These are phyloP conservation scores for Elachura formosa DNA, from an alignment of 2,113 vertebrate genomes.

Conservation along the genomic window DNA sequence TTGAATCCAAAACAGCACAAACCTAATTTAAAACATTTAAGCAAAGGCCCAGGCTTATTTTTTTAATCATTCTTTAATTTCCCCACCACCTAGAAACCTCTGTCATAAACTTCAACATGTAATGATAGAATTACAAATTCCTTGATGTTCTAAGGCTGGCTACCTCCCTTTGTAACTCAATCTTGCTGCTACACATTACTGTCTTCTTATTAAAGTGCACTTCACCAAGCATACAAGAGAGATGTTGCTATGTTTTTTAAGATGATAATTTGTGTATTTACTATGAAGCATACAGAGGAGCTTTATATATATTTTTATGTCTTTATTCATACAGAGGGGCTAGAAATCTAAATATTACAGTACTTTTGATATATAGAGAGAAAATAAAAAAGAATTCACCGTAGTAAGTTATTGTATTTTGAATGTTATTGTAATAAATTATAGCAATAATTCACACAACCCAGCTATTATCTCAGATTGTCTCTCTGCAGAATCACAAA, in stretches of 20 bases:
- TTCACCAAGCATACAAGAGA: not conserved
- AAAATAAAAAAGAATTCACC: not conserved
- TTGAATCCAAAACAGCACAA: not conserved
- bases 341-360: not conserved
- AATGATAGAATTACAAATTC: not conserved
- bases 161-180: not conserved
- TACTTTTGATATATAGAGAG: not conserved
- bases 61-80: not conserved
- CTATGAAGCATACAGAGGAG: not conserved
- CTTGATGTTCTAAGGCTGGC: not conserved
- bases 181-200: not conserved
- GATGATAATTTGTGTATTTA: not conserved
- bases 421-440: constrained; percentile 28
- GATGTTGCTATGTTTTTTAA: not conserved
- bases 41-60: not conserved
- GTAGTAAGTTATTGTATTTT: constrained; percentile 4
- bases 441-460: constrained; percentile 38
- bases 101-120: not conserved
- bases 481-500: constrained; percentile 42
- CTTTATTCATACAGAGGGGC: not conserved
- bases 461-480: constrained; percentile 56
- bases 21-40: not conserved
- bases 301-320: not conserved
- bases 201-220: not conserved
- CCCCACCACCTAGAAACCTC: not conserved